These are phyloP conservation scores for Argentina silus DNA, from an alignment of 2,797 vertebrate species.

Conservation along the genomic window DNA sequence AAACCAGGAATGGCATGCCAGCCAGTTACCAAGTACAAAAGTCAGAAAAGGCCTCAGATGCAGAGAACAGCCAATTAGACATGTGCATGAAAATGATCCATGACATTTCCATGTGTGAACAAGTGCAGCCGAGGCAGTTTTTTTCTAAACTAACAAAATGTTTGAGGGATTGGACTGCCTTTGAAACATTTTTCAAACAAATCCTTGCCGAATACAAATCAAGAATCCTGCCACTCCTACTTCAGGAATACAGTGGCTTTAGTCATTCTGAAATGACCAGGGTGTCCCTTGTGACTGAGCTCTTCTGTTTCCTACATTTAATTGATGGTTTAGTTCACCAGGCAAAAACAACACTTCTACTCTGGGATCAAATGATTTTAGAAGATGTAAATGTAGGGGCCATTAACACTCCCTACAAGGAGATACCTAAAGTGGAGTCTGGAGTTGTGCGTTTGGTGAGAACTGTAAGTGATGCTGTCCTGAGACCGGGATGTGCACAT, in stretches of 20 bases:
- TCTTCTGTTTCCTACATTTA: constrained; percentile 6
- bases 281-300: not conserved
- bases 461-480: not conserved
- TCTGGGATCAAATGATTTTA: constrained; percentile 5
- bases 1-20: too few relatives aligned
- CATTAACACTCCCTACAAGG: not conserved
- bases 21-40: too few relatives aligned
- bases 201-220: not conserved
- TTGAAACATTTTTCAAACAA: not conserved
- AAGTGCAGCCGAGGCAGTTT: not conserved
- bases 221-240: not conserved
- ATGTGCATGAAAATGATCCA: not conserved
- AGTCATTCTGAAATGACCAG: constrained; percentile 1
- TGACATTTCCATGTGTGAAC: not conserved
- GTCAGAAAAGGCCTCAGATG: not conserved
- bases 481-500: not conserved
- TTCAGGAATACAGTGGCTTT: not conserved
- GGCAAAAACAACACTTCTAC: constrained; percentile 4
- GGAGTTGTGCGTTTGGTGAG: constrained; percentile 1
- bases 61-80: not conserved
- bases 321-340: constrained; percentile 8
- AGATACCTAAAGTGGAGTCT: not conserved
- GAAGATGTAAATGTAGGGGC: not conserved
- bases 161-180: not conserved
- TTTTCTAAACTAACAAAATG: not conserved